Evolutionary conservation across 2,888 invertebrate species (phyloP), one percentile per base, ranked within the genome.

Genomic region (Acrobeloides nanus): DNA sequence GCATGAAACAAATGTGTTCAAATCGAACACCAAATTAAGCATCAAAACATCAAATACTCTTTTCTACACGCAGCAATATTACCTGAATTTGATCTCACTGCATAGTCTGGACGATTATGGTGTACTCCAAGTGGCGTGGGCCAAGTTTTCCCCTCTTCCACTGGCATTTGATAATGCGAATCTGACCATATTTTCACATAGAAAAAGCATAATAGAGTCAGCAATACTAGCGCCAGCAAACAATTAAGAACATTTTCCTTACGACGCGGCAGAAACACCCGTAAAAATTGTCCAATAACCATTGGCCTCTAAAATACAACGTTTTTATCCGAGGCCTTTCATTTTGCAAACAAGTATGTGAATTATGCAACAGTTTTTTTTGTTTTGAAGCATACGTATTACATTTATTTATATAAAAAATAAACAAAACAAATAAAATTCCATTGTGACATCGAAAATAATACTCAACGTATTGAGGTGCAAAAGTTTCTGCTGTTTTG

Each of bases 161-260:
- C 12, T 5, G 52, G 52, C 48, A 52, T 15, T n/a, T 38, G 26
- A 29, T 32, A 23, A 21, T 35, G 52, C 17, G 33, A n/a, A 17
- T 48, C 17, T 10, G 25, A n/a, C 17, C 38, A 33, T 7, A 49
- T 21, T 18, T 49, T 47, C n/a, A 24, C 18, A 27, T 48, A 49
- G 43, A 53, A 55, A 37, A 33, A 53, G 39, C 24, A n/a, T 18
- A 53, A 27, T 23, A 54, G 31, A 15, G 20, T n/a, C 26, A 50
- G 20, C 8, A 53, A 27, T 4, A 55, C 17, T 6, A 41, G n/a
- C 8, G 43, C 43, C 29, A 53, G 43, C 31, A 48, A 15, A 10
- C 33, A 17, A 32, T 53, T 53, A 21, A 53, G 26, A 25, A 34
- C 47, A 39, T 55, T 55, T 31, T 53, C 53, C 25, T 42, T 37